Evolutionary conservation across 2,797 vertebrate species (phyloP).

Genomic region (Taeniopygia guttata): DNA sequence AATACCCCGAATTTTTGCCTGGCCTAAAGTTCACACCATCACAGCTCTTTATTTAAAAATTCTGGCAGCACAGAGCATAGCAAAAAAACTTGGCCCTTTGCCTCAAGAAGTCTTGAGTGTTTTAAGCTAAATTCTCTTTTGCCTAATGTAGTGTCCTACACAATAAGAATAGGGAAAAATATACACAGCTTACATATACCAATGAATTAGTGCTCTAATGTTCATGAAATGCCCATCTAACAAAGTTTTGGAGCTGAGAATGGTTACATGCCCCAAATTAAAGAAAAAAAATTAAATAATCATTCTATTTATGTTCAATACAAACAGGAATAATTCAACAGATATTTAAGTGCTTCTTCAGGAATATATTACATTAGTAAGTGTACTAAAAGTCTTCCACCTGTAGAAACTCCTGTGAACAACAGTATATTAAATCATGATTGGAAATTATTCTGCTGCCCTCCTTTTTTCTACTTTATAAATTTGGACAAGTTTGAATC

Average conservation of each 20-base stretch:
- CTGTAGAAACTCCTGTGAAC: background rate
- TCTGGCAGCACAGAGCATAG: background rate
- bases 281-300: background rate
- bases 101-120: background rate
- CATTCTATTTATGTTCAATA: background rate
- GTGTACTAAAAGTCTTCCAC: background rate
- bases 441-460: background rate
- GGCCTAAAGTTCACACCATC: background rate
- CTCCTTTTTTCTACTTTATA: background rate
- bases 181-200: background rate
- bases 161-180: background rate
- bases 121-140: background rate
- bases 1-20: background rate
- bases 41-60: background rate
- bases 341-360: background rate
- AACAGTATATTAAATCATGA: background rate
- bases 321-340: background rate
- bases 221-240: background rate
- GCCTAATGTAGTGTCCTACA: background rate
- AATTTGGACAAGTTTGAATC: background rate
- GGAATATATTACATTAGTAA: background rate
- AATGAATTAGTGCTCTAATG: background rate
- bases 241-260: background rate
- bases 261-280: background rate
- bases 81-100: background rate